Percentiles rank a stretch among this genome's conserved stretches.
phyloP scores from a whole-genome alignment of 2,888 invertebrate genomes.

The Erebia ligea region DNA sequence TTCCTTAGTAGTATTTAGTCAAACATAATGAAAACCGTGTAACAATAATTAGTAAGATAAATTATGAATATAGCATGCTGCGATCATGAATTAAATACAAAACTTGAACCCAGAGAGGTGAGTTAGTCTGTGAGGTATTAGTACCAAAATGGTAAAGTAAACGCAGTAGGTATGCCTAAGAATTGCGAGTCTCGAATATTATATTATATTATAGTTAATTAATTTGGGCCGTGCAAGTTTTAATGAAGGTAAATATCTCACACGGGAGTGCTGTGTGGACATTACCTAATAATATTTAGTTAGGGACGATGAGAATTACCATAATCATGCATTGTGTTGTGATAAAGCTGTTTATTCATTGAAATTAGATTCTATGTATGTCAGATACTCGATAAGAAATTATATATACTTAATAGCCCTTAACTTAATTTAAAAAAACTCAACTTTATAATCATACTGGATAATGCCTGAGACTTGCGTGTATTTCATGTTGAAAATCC shows the following conservation, averaged over 20 bases:
- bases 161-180: neutral
- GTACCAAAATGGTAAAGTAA: neutral
- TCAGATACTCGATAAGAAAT: neutral
- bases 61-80: neutral
- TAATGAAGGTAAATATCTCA: slow-evolving; percentile 75
- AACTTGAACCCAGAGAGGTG: too few species aligned
- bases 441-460: too few species aligned
- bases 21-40: neutral
- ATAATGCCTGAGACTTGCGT: too few species aligned
- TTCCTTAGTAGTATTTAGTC: slow-evolving; percentile 1
- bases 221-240: slow-evolving; percentile 60
- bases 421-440: too few species aligned
- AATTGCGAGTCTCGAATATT: slow-evolving; percentile 7
- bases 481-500: too few species aligned
- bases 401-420: neutral
- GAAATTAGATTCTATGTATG: too few species aligned
- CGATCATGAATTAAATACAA: neutral
- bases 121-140: too few species aligned
- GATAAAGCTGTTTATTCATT: neutral
- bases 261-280: slow-evolving; percentile 62
- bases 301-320: slow-evolving; percentile 49
- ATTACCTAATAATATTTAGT: slow-evolving; percentile 63
- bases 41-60: slow-evolving; percentile 8
- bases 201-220: slow-evolving; percentile 3
- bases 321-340: slow-evolving; percentile 6